Percentiles rank a stretch among this genome's conserved stretches.
These are phyloP conservation scores for Cebuella pygmaea DNA, from an alignment of 2,797 vertebrate species.

Conservation along the genomic window DNA sequence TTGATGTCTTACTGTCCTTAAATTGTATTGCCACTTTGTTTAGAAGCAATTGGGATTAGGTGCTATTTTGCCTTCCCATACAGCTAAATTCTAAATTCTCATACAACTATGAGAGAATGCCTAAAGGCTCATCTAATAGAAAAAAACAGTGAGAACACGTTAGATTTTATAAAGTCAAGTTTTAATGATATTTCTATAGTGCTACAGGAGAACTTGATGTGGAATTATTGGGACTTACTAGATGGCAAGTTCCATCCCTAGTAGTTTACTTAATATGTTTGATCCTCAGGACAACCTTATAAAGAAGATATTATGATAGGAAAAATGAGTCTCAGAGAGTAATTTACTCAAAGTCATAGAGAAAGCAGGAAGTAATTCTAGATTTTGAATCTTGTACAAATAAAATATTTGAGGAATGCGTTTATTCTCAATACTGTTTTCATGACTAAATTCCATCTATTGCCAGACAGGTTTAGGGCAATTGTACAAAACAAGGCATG, in stretches of 20 bases:
- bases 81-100: background rate
- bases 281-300: background rate
- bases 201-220: background rate
- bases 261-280: background rate
- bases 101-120: background rate
- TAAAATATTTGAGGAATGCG: background rate
- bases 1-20: background rate
- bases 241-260: background rate
- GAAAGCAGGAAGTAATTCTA: conserved; percentile 20
- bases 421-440: background rate
- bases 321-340: background rate
- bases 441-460: background rate
- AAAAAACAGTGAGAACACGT: background rate
- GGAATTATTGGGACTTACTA: background rate
- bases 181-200: background rate
- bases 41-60: background rate
- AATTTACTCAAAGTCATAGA: background rate
- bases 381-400: background rate
- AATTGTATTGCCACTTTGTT: background rate
- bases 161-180: background rate
- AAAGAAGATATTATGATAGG: background rate
- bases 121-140: background rate
- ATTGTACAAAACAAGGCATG: background rate
- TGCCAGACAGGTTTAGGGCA: background rate
- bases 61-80: background rate